Conservation (phyloP, 2,888 invertebrate species). For the Drosophila conformis region DNA sequence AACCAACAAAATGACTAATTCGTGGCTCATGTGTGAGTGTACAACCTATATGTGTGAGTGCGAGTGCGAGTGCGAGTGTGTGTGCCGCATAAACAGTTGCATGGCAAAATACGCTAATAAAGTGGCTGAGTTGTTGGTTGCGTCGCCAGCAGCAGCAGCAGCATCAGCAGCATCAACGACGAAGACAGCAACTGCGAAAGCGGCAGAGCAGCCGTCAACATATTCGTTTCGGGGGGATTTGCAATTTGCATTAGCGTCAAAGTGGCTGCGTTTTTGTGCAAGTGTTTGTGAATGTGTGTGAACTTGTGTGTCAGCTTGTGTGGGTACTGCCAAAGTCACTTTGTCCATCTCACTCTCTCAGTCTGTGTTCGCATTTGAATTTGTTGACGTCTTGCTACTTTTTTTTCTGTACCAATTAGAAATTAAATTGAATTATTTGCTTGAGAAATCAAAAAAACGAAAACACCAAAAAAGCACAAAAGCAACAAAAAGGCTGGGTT, state of each 20-base stretch:
- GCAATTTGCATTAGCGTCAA: conserved; percentile 80
- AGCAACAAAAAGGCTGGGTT: not conserved
- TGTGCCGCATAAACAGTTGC: conserved; percentile 78
- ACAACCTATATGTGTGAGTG: conserved; percentile 13
- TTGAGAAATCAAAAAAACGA: conserved; percentile 72
- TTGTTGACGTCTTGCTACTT: conserved; percentile 49
- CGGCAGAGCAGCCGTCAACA: conserved; percentile 29
- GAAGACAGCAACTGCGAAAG: conserved; percentile 2
- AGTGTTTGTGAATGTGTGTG: conserved; percentile 29
- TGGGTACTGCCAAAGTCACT: conserved; percentile 11
- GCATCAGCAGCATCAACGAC: conserved; percentile 14
- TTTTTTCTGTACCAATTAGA: conserved; percentile 69
- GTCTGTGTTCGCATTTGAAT: conserved; percentile 28
- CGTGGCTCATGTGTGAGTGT: conserved; percentile 55
- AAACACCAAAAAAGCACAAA: conserved; percentile 17
- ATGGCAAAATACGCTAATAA: conserved; percentile 83
- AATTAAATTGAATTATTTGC: conserved; percentile 80
- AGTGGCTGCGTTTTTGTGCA: conserved; percentile 77
- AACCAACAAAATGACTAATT: conserved; percentile 83
- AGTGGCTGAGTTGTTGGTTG: conserved; percentile 70
- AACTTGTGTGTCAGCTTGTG: conserved; percentile 1
- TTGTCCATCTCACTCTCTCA: conserved; percentile 8
- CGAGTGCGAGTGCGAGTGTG: conserved; percentile 24
- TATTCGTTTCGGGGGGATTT: conserved; percentile 41
- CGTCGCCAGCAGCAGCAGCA: conserved; percentile 34